Evolutionary conservation across 2,113 vertebrate species (phyloP), one percentile per base, ranked within the genome.

Genomic region (Laterallus jamaicensis): DNA sequence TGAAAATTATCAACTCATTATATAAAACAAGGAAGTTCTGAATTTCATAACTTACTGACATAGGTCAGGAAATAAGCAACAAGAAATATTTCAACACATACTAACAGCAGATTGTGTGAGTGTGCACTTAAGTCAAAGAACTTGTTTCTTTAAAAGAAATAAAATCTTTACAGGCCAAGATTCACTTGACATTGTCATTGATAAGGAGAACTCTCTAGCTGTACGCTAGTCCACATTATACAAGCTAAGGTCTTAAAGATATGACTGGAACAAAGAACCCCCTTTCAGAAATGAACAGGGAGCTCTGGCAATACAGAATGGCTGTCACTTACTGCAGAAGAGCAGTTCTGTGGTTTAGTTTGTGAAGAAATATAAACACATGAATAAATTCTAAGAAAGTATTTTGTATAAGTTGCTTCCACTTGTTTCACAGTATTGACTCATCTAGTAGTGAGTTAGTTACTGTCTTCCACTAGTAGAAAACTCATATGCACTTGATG

Each of bases 41-140:
- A 66, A 95, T 97, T 96, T 97, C 91, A 12, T 86, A 94, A 97
- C 50, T 86, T 66, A 69, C 74, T 82, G 75, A 90, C 81, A 84
- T 21, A 68, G 26, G 37, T 88, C 93, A 96, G 96, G 97, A 97
- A 97, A 80, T 83, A 95, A 91, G 94, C 85, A 95, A 90, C 24
- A 7, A 89, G 49, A 81, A 80, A 42, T 32, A 85, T 96, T 96
- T 96, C 94, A 95, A 89, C 92, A 95, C 54, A 35, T 10, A 82
- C 35, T 63, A 92, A 73, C 71, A 92, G 60, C 37, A 82, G 42
- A 90, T 69, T 88, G 67, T 75, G 40, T 0, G 68, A 88, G 69
- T 78, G 31, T 76, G 58, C 39, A 67, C n/a, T 79, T 64, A 74
- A 68, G 49, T 44, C 68, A 84, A 71, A 82, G 49, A 67, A 86